phyloP scores from a whole-genome alignment of 2,797 vertebrate genomes.

The Corythornis leucogaster region DNA sequence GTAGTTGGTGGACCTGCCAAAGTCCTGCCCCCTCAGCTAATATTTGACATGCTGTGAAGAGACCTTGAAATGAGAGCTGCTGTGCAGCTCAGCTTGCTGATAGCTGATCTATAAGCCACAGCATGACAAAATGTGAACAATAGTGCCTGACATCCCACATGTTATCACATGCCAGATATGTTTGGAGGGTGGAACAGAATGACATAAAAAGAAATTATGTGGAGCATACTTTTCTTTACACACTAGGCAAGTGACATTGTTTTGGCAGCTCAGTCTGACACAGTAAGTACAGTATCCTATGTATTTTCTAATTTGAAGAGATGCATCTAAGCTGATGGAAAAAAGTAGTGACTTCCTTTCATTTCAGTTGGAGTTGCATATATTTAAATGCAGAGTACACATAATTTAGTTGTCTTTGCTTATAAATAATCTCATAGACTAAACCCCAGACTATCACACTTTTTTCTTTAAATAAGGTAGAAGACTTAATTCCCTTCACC shows the following conservation, averaged over 20 bases:
- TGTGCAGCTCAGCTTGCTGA: background rate
- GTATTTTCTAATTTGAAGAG: background rate
- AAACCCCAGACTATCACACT: background rate
- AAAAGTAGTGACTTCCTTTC: background rate
- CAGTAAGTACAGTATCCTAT: background rate
- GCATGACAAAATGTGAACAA: constrained; percentile 40
- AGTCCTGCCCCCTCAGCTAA: background rate
- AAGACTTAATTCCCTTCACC: background rate
- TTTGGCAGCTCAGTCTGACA: constrained; percentile 32
- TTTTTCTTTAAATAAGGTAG: background rate
- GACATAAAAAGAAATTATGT: constrained; percentile 27
- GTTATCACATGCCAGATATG: constrained; percentile 32
- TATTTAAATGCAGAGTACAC: constrained; percentile 23
- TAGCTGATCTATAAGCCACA: constrained; percentile 5
- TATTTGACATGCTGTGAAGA: background rate
- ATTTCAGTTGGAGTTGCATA: background rate
- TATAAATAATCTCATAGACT: background rate
- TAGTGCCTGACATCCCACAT: constrained; percentile 19
- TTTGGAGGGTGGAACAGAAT: constrained; percentile 34
- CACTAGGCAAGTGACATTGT: constrained; percentile 9
- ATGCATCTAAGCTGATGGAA: background rate
- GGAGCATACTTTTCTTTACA: constrained; percentile 1
- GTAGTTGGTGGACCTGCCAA: background rate
- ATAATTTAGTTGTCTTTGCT: background rate
- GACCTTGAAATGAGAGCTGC: background rate